A percentile compares a stretch with the other conserved stretches of the same genome.
These are phyloP conservation scores for Leptinotarsa undecemlineata DNA, from an alignment of 1,140 invertebrate genomes.

Conservation along the genomic window DNA sequence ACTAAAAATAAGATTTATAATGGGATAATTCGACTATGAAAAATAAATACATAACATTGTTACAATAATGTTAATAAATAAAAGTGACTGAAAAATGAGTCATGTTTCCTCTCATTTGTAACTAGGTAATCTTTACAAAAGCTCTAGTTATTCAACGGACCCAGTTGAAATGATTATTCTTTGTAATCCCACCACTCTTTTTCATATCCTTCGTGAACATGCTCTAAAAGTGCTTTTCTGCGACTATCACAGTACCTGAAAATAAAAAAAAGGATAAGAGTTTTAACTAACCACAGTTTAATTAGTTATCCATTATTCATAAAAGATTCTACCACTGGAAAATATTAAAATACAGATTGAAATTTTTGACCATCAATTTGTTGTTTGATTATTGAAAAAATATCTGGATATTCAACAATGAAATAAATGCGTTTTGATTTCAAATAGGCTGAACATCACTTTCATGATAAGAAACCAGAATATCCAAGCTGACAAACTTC, in stretches of 20 bases:
- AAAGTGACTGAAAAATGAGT: background rate
- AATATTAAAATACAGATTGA: background rate
- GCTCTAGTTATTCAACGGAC: slow-evolving; percentile 38
- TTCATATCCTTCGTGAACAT: slow-evolving; percentile 98
- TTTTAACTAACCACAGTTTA: too few relatives aligned
- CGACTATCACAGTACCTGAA: slow-evolving; percentile 94
- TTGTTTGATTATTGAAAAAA: too few relatives aligned
- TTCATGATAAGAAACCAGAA: too few relatives aligned
- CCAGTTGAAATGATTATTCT: slow-evolving; percentile 62
- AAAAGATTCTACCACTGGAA: too few relatives aligned
- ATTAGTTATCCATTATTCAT: too few relatives aligned
- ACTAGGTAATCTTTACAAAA: slow-evolving; percentile 44
- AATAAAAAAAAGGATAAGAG: slow-evolving; percentile 50
- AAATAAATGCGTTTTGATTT: too few relatives aligned
- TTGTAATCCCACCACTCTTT: slow-evolving; percentile 97
- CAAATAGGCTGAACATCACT: too few relatives aligned
- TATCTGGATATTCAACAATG: too few relatives aligned
- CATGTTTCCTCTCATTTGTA: slow-evolving; percentile 32
- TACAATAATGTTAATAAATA: background rate
- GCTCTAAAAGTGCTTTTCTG: slow-evolving; percentile 90
- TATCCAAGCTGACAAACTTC: too few relatives aligned
- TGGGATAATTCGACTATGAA: background rate
- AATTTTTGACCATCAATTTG: background rate
- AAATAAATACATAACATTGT: background rate
- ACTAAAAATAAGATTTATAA: too few relatives aligned